These are phyloP conservation scores for Chromobotia macracanthus DNA, from an alignment of 2,797 vertebrate genomes.

Conservation along the genomic window DNA sequence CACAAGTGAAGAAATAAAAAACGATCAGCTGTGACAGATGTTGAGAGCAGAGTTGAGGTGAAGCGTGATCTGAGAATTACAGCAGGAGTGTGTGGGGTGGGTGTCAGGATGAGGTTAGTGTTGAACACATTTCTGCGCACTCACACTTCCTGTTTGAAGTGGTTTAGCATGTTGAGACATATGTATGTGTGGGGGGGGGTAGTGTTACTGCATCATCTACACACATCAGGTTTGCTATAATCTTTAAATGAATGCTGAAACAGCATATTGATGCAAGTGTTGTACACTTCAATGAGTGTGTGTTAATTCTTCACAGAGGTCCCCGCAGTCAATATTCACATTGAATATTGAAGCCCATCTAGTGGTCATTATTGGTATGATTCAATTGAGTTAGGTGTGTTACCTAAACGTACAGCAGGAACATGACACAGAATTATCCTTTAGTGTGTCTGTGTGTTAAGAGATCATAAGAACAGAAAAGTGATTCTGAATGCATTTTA, in stretches of 20 bases:
- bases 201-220: constrained; percentile 48
- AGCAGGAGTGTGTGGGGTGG: constrained; percentile 23
- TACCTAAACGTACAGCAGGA: too few relatives aligned
- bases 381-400: too few relatives aligned
- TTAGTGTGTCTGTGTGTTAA: background rate
- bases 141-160: constrained; percentile 70
- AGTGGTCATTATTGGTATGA: background rate
- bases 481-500: constrained; percentile 73
- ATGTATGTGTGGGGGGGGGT: constrained; percentile 62
- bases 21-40: background rate
- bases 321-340: background rate
- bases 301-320: too few relatives aligned
- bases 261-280: too few relatives aligned
- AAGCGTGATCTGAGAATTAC: background rate
- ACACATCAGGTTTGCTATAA: background rate
- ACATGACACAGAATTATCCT: too few relatives aligned
- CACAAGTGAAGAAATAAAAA: constrained; percentile 3
- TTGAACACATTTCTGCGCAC: constrained; percentile 27
- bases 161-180: constrained; percentile 61
- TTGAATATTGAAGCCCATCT: background rate
- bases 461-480: constrained; percentile 33
- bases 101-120: constrained; percentile 50
- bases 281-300: too few relatives aligned
- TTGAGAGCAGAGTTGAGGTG: background rate
- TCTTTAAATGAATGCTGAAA: too few relatives aligned